phyloP scores from a whole-genome alignment of 1,140 invertebrate genomes.

The Dinoponera quadriceps region DNA sequence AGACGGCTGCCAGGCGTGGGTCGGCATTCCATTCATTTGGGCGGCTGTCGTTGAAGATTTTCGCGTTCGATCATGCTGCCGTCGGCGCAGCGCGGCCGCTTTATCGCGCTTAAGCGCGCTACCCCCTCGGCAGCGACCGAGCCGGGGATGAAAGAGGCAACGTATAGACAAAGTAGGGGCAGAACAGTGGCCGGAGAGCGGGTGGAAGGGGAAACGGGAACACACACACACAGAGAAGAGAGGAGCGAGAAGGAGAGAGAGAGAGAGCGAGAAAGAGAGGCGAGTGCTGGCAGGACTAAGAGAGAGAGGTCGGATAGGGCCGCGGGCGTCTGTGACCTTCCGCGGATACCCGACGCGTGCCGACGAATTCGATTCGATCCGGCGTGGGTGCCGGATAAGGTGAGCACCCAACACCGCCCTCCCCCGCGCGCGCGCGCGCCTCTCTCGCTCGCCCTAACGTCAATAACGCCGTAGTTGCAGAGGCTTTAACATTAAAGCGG shows the following conservation, averaged over 20 bases:
- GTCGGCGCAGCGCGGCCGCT: slow-evolving; percentile 52
- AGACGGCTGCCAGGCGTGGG: slow-evolving; percentile 76
- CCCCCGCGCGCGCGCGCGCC: neutral
- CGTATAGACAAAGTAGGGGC: neutral
- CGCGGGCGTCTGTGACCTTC: slow-evolving; percentile 66
- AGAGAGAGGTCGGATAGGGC: slow-evolving; percentile 26
- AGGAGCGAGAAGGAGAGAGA: slow-evolving; percentile 5
- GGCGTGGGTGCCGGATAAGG: slow-evolving; percentile 68
- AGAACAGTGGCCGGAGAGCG: neutral
- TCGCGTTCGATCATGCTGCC: slow-evolving; percentile 75
- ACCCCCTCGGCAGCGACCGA: slow-evolving; percentile 25
- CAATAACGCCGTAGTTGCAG: slow-evolving; percentile 28
- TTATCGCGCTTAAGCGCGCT: slow-evolving; percentile 47
- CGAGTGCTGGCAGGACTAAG: neutral
- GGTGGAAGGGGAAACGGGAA: neutral
- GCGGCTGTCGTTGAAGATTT: slow-evolving; percentile 75
- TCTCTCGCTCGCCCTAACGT: slow-evolving; percentile 14
- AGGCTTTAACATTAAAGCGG: slow-evolving; percentile 56
- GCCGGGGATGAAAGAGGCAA: neutral
- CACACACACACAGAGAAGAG: neutral
- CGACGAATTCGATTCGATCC: slow-evolving; percentile 67
- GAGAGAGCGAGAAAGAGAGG: neutral
- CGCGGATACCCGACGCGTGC: slow-evolving; percentile 48
- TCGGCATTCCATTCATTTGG: slow-evolving; percentile 82
- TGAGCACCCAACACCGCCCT: slow-evolving; percentile 63